Evolutionary conservation across 2,888 invertebrate genomes (phyloP).

Genomic region (Hipparchia semele): DNA sequence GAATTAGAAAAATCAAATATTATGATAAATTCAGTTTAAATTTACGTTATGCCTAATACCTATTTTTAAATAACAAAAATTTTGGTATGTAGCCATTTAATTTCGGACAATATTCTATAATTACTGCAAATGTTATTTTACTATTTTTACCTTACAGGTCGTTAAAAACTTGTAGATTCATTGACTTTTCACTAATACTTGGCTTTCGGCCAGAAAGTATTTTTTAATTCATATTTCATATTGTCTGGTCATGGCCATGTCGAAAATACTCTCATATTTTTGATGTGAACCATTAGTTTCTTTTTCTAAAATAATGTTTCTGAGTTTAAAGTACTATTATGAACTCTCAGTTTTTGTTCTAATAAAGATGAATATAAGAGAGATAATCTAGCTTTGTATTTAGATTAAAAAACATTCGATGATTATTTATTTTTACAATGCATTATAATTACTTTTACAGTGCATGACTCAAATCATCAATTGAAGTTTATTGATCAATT

Average conservation of each 20-base stretch:
- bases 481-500: not conserved
- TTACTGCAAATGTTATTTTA: not conserved
- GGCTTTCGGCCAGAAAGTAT: constrained; percentile 9
- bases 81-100: not conserved
- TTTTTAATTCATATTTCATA: constrained; percentile 12
- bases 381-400: no score
- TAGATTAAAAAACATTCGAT: not conserved
- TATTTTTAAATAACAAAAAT: not conserved
- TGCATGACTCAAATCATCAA: not conserved
- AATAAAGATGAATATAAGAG: no score
- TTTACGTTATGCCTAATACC: not conserved
- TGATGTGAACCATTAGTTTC: no score
- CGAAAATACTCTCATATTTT: not conserved
- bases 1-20: no score
- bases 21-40: no score
- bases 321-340: no score
- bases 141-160: constrained; percentile 16
- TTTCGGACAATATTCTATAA: not conserved
- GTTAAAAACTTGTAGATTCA: constrained; percentile 19
- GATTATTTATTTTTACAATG: not conserved
- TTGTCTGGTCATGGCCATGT: constrained; percentile 10
- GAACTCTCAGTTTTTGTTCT: no score
- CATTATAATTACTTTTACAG: not conserved
- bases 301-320: no score
- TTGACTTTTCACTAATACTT: constrained; percentile 17